Conservation (phyloP, 1,140 invertebrate species). For the Nasonia giraulti region DNA sequence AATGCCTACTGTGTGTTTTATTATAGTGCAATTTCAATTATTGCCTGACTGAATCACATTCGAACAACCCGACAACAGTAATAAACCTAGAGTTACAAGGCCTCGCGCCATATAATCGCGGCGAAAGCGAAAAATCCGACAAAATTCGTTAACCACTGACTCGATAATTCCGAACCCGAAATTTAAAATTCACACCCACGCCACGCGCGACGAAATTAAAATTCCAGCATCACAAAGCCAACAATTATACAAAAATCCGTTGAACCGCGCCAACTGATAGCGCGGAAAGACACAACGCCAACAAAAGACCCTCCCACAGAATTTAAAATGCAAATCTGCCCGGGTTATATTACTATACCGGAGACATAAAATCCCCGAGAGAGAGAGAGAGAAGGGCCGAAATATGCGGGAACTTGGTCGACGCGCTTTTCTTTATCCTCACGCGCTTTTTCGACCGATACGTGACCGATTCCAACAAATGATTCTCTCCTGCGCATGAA, state of each 20-base stretch:
- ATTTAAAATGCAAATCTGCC: constrained; percentile 42
- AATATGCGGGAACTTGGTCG: not conserved
- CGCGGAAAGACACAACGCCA: not conserved
- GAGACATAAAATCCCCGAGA: not conserved
- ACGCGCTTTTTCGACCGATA: not conserved
- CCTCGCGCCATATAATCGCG: too few relatives aligned
- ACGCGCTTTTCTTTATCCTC: not conserved
- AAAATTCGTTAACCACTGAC: not conserved
- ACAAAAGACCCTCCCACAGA: not conserved
- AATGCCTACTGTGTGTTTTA: too few relatives aligned
- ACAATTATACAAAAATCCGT: constrained; percentile 4
- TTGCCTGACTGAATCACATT: not conserved
- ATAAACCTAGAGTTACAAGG: not conserved
- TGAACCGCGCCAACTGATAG: not conserved
- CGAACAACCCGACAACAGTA: not conserved
- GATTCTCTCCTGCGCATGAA: not conserved
- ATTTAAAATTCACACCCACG: not conserved
- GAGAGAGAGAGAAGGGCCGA: not conserved
- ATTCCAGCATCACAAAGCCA: not conserved
- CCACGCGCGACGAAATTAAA: not conserved
- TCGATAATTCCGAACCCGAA: not conserved
- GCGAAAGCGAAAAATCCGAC: not conserved
- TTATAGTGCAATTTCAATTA: too few relatives aligned
- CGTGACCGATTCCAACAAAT: constrained; percentile 15
- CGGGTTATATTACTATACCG: not conserved